Base-by-base conservation (phyloP, 2,113 vertebrate species). In the Forbesichthys agassizii region DNA sequence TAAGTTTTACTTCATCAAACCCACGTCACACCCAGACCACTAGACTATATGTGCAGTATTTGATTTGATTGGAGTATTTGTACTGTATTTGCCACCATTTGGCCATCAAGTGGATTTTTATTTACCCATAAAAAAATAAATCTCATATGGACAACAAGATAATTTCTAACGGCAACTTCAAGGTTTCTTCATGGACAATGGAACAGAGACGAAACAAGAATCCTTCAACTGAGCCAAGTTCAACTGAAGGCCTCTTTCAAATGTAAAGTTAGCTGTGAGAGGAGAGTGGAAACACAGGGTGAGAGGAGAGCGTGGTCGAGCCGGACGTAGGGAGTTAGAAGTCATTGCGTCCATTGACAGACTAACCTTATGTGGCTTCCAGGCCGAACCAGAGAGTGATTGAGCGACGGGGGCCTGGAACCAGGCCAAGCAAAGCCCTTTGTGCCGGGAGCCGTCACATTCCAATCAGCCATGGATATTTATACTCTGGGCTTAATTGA, bases 301-400 rank as follows among this genome's bases (percentile, higher is more conserved):
- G 18, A 47, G 13, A 56, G 49, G 13, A 47, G 69, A 86, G 72
- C 67, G 86, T 74, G 77, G 83, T 75, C 64, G 48, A 47, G 68
- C 72, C 52, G 69, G 80, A 83, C 68, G 75, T 62, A 77, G 74
- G 69, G 78, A 86, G 81, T 79, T 80, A 79, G 79, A 90, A 90
- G 90, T 89, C 79, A 74, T 74, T 63, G 81, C 58, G 69, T 68
- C 81, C 88, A 86, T 87, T 87, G 89, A 90, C 74, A 67, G 74
- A 85, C 88, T 91, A 90, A 92, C 90, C 88, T 90, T 91, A 89
- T 89, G 88, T 69, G 42, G 74, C 77, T 77, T 93, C 90, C 91
- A 91, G 81, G 65, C 60, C 63, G 75, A 81, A 80, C 75, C 82
- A 74, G 77, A 64, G 82, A 79, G 77, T 73, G 85, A 84, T 80